Evolutionary conservation across 2,113 vertebrate genomes (phyloP).

Genomic region (Seriola rivoliana): DNA sequence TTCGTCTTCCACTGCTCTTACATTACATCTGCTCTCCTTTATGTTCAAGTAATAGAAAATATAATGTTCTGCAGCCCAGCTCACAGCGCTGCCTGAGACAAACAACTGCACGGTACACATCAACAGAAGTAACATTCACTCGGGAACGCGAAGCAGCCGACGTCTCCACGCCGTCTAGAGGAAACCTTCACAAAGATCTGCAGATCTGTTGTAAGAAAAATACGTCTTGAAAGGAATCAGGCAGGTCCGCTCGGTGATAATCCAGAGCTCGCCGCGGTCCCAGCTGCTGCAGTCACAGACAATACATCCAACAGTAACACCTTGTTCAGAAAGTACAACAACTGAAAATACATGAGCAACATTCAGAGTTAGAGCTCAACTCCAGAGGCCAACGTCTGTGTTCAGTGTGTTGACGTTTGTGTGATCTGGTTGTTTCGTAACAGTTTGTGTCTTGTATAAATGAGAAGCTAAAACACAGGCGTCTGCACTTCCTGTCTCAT

Average conservation of each 20-base stretch:
- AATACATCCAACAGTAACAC: conserved; percentile 54
- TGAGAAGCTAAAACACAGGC: conserved; percentile 21
- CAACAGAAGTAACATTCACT: conserved; percentile 67
- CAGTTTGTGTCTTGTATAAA: conserved; percentile 41
- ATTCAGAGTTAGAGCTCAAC: conserved; percentile 63
- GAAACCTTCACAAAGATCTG: conserved; percentile 46
- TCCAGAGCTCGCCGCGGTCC: conserved; percentile 25
- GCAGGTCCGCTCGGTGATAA: conserved; percentile 5
- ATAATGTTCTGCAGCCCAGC: conserved; percentile 51
- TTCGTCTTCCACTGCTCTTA: conserved; percentile 10
- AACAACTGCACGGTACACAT: conserved; percentile 66
- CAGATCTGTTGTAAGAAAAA: conserved; percentile 69
- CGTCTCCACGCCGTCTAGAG: conserved; percentile 8
- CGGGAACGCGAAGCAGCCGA: conserved; percentile 59
- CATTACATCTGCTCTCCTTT: conserved; percentile 44
- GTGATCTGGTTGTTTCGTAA: conserved; percentile 27
- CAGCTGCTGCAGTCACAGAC: conserved; percentile 33
- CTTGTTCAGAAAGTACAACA: conserved; percentile 45
- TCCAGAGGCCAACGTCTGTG: conserved; percentile 1
- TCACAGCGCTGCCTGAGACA: conserved; percentile 61
- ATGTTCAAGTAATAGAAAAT: conserved; percentile 76
- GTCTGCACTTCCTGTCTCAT: conserved; percentile 1
- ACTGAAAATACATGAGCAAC: conserved; percentile 61
- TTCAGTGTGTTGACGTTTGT: conserved; percentile 25
- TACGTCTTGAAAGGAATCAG: conserved; percentile 56